phyloP scores from a whole-genome alignment of 1,140 invertebrate species.

The Lerema accius region DNA sequence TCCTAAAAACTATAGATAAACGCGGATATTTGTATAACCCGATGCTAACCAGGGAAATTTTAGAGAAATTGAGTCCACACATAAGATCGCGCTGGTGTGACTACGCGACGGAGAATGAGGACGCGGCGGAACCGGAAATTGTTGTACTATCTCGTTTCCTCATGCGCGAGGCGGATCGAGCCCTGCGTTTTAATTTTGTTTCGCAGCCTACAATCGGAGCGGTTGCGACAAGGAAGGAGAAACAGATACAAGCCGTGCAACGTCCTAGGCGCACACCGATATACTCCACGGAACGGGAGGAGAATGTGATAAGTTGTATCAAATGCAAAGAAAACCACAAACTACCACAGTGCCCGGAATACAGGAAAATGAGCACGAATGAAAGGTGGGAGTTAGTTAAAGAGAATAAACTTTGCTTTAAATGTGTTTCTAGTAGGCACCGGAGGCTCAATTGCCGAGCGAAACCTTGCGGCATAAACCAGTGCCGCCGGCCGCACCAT shows the following conservation, averaged over 20 bases:
- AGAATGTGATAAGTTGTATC: not conserved
- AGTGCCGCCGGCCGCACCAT: conserved; percentile 21
- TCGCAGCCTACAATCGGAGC: not conserved
- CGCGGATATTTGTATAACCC: conserved; percentile 28
- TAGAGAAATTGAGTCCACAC: conserved; percentile 27
- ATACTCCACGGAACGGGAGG: not conserved
- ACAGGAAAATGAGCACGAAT: not conserved
- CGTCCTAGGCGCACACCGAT: too few species aligned
- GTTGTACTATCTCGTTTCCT: conserved; percentile 24
- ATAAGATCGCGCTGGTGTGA: conserved; percentile 17
- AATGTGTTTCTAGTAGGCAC: conserved; percentile 16
- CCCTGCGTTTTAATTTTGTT: not conserved
- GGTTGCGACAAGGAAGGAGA: not conserved
- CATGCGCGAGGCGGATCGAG: conserved; percentile 13
- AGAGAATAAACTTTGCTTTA: conserved; percentile 16
- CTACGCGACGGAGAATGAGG: conserved; percentile 12
- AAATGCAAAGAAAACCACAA: not conserved
- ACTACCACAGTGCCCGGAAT: conserved; percentile 8
- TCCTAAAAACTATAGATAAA: conserved; percentile 12
- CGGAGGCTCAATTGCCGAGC: not conserved
- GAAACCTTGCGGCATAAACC: conserved; percentile 18
- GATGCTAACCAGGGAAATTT: conserved; percentile 12
- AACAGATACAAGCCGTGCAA: too few species aligned
- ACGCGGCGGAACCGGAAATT: conserved; percentile 13
- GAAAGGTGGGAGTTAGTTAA: conserved; percentile 30